A percentile compares a stretch with the other conserved stretches of the same genome.
phyloP scores from a whole-genome alignment of 1,140 invertebrate species.

The Pemphigus obesinymphae region DNA sequence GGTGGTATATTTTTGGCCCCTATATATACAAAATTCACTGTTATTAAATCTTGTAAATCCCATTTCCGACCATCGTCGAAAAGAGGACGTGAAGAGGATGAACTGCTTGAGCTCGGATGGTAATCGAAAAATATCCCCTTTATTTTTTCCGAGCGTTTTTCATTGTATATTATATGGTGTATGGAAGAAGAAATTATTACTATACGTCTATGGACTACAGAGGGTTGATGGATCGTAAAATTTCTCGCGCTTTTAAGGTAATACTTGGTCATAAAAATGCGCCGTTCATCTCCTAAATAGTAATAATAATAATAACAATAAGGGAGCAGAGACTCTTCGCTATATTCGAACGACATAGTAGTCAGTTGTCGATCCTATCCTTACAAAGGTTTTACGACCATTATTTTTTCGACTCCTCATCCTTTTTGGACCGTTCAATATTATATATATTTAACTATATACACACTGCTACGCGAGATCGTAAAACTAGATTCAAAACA shows the following conservation, averaged over 20 bases:
- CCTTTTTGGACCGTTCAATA: background rate
- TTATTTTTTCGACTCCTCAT: conserved; percentile 8
- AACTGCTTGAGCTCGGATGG: too few relatives aligned
- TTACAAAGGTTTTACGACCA: conserved; percentile 36
- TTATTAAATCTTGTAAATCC: too few relatives aligned
- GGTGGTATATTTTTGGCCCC: too few relatives aligned
- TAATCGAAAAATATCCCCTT: too few relatives aligned
- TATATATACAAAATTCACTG: too few relatives aligned
- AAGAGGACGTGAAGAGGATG: too few relatives aligned
- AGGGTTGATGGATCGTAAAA: conserved; percentile 37
- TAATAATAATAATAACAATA: conserved; percentile 5
- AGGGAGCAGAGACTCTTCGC: background rate
- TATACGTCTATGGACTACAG: too few relatives aligned
- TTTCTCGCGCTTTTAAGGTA: conserved; percentile 23
- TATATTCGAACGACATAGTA: background rate
- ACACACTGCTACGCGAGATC: background rate
- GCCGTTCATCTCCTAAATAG: conserved; percentile 1
- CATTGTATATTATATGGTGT: too few relatives aligned
- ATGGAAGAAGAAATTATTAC: too few relatives aligned
- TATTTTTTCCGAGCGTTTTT: too few relatives aligned
- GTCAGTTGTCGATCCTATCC: background rate
- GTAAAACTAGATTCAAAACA: conserved; percentile 6
- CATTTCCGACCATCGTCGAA: too few relatives aligned
- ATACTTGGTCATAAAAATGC: conserved; percentile 11
- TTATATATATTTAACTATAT: background rate